phyloP scores from a whole-genome alignment of 2,888 invertebrate genomes.

The Drosophila lutescens region DNA sequence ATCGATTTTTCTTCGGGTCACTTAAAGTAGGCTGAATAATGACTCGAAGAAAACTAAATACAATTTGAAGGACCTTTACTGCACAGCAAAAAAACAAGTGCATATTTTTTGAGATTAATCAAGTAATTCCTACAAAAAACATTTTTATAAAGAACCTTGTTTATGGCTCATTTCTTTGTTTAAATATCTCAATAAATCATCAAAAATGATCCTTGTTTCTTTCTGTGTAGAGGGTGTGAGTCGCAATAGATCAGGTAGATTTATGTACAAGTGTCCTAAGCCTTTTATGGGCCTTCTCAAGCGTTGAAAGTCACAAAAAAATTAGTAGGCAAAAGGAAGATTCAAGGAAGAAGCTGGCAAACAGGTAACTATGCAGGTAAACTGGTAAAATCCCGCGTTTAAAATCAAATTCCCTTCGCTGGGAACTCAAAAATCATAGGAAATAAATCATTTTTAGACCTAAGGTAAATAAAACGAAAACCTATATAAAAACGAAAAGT shows the following conservation, averaged over 20 bases:
- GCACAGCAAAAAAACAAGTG: neutral
- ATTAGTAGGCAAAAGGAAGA: conserved; percentile 10
- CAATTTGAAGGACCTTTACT: conserved; percentile 5
- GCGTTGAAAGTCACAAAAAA: conserved; percentile 72
- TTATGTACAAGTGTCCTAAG: conserved; percentile 50
- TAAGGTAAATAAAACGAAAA: neutral
- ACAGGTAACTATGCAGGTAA: conserved; percentile 45
- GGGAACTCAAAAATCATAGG: neutral
- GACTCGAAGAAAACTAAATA: conserved; percentile 8
- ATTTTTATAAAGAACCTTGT: neutral
- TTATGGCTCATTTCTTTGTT: neutral
- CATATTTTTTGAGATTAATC: neutral
- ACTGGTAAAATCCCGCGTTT: neutral
- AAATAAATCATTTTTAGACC: neutral
- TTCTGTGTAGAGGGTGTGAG: conserved; percentile 45
- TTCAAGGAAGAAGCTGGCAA: conserved; percentile 21
- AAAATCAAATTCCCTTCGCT: neutral
- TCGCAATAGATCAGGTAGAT: conserved; percentile 41
- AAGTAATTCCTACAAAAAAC: neutral
- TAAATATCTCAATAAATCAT: neutral
- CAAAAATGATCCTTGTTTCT: neutral
- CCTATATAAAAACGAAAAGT: neutral
- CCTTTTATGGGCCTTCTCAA: conserved; percentile 50
- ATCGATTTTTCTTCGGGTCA: conserved; percentile 54
- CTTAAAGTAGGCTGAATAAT: conserved; percentile 24